A percentile compares a stretch with the other conserved stretches of the same genome.
These are phyloP conservation scores for Carterocephalus palaemon DNA, from an alignment of 2,888 invertebrate genomes.

Conservation along the genomic window DNA sequence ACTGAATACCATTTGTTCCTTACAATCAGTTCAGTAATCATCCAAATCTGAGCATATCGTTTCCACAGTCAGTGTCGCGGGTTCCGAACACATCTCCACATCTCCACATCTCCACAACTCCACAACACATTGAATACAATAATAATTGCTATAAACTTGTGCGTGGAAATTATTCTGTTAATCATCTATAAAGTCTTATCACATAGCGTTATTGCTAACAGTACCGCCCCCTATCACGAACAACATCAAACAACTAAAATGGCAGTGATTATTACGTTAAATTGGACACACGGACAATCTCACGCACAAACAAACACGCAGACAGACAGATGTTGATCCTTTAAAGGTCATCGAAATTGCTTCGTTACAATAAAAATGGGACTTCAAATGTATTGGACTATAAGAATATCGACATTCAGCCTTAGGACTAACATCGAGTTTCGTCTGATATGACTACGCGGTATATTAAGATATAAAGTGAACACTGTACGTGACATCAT, in stretches of 20 bases:
- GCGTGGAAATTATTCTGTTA: conserved; percentile 52
- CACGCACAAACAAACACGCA: conserved; percentile 16
- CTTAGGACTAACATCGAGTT: conserved; percentile 50
- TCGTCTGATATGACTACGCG: conserved; percentile 58
- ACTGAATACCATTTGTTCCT: background rate
- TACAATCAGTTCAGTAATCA: too few relatives aligned
- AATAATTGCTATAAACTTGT: conserved; percentile 44
- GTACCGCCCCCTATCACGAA: conserved; percentile 36
- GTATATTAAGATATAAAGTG: conserved; percentile 53
- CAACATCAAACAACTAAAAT: conserved; percentile 46
- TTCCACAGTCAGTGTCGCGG: too few relatives aligned
- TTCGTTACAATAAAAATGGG: conserved; percentile 39
- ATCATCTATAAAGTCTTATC: conserved; percentile 55
- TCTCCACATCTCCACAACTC: too few relatives aligned
- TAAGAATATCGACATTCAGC: conserved; percentile 47
- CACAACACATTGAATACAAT: conserved; percentile 22
- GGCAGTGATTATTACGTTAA: conserved; percentile 49
- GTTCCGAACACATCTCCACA: conserved; percentile 2
- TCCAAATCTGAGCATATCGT: too few relatives aligned
- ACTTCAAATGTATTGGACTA: conserved; percentile 13
- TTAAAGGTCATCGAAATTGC: conserved; percentile 44
- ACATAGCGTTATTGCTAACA: conserved; percentile 71
- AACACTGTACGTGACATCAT: conserved; percentile 49
- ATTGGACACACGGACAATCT: conserved; percentile 29
- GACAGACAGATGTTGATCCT: conserved; percentile 60